Base-by-base conservation (phyloP, 2,797 vertebrate genomes). In the Hydrocynus forskahlii region DNA sequence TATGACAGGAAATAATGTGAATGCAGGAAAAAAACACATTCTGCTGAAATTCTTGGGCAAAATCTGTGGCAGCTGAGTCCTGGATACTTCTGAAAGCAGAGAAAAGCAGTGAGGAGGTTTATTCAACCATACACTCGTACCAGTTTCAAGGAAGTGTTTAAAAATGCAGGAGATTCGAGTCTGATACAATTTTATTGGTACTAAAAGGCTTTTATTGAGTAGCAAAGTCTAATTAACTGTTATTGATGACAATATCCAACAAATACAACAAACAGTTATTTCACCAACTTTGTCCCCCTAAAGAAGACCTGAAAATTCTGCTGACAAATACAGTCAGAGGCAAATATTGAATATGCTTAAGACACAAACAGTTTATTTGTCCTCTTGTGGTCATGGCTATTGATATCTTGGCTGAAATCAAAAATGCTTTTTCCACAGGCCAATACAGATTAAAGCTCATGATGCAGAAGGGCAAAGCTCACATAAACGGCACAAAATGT, bases 391-490 rank as follows among this genome's bases (percentile, higher is more conserved):
- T 64, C 71, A 57, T 68, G 35, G 48, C 59, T 55, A 57, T 63
- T 40, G 52, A 78, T 45, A 48, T 79, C 66, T 70, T 81, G 52
- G 73, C 54, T 75, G 50, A 45, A 68, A 75, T 59, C 19, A 40
- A 62, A 79, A 75, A 13, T 14, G 63, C 52, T 69, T 71, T 72
- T 79, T 17, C 43, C 23, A 52, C 57, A 60, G 57, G 68, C 57
- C 23, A 64, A 50, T 52, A 63, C 70, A 68, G 66, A 70, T 63
- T 45, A 52, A 75, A 66, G 52, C 52, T 68, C 54, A 17, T 59
- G 40, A 35, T 74, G 50, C 70, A 67, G 50, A 66, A 69, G 59
- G 75, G 43, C 68, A 78, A 78, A 78, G 75, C 52, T 72, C 75
- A 82, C 59, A 40, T 55, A 66, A 68, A 78, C 29, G 10, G 21